Evolutionary conservation across 2,888 invertebrate genomes (phyloP).

Genomic region (Trisateles emortualis): DNA sequence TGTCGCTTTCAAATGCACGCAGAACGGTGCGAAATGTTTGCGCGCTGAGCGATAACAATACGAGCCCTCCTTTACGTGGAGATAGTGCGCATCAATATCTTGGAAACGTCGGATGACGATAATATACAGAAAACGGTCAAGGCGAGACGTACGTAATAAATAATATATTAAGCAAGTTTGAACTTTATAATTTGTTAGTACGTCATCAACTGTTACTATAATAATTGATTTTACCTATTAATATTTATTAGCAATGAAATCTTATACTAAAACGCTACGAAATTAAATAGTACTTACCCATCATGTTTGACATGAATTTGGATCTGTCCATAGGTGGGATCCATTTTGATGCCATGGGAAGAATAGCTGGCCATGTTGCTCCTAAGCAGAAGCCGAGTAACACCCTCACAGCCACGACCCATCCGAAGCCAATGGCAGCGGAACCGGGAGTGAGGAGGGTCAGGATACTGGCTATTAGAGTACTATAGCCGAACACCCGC

Average conservation of each 20-base stretch:
- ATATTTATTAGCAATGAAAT: background rate
- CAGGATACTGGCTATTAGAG: constrained; percentile 92
- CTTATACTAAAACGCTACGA: too few relatives aligned
- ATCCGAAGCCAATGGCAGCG: constrained; percentile 89
- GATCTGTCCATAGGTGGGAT: constrained; percentile 97
- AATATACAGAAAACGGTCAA: constrained; percentile 56
- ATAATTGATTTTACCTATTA: background rate
- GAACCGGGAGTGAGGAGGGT: constrained; percentile 93
- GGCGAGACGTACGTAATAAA: constrained; percentile 24
- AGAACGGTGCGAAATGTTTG: constrained; percentile 55
- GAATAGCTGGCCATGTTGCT: constrained; percentile 97
- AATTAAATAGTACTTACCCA: constrained; percentile 88
- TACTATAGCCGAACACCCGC: constrained; percentile 95
- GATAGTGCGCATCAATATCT: constrained; percentile 41
- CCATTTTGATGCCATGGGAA: constrained; percentile 97
- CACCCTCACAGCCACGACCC: constrained; percentile 91
- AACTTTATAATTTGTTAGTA: constrained; percentile 40
- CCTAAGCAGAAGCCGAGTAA: constrained; percentile 93
- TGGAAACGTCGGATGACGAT: constrained; percentile 40
- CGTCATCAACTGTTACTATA: background rate
- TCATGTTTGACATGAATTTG: constrained; percentile 97
- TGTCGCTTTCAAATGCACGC: constrained; percentile 65
- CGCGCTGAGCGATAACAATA: constrained; percentile 52
- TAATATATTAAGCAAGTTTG: constrained; percentile 10
- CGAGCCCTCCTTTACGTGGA: constrained; percentile 55